phyloP scores from a whole-genome alignment of 2,888 invertebrate genomes.

The Fissipunctia ypsillon region DNA sequence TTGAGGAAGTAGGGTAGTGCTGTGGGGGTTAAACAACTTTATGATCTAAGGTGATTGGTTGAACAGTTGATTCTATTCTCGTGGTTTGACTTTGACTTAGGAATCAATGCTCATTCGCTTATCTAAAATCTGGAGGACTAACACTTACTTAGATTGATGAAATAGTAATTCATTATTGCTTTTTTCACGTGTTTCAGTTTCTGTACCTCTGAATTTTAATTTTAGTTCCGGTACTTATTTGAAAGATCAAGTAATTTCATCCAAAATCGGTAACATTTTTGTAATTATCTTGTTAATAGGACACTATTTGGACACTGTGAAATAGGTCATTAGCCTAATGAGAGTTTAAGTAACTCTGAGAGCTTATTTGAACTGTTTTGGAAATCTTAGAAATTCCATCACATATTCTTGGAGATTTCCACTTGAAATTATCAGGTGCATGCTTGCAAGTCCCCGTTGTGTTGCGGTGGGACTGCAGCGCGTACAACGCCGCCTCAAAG shows the following conservation, averaged over 20 bases:
- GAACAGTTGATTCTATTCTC: not conserved
- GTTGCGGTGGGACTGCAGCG: conserved; percentile 44
- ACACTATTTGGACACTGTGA: not conserved
- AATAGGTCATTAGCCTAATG: too few species aligned
- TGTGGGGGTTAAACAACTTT: not conserved
- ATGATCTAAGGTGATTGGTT: not conserved
- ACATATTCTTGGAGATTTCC: conserved; percentile 47
- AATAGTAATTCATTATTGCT: not conserved
- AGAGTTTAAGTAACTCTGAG: not conserved
- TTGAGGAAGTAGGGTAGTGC: not conserved
- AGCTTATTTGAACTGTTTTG: not conserved
- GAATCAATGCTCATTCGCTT: not conserved
- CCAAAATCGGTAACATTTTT: not conserved
- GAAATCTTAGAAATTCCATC: conserved; percentile 30
- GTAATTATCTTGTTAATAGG: not conserved
- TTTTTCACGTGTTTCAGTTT: not conserved
- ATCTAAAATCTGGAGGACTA: not conserved
- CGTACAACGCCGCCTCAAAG: conserved; percentile 67
- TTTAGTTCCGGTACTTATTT: not conserved
- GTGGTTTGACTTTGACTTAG: not conserved
- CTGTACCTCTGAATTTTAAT: not conserved
- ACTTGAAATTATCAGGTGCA: conserved; percentile 65
- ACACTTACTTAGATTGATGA: not conserved
- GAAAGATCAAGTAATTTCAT: not conserved
- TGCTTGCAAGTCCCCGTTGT: conserved; percentile 37